These are phyloP conservation scores for Entelurus aequoreus DNA, from an alignment of 2,113 vertebrate genomes.

Conservation along the genomic window DNA sequence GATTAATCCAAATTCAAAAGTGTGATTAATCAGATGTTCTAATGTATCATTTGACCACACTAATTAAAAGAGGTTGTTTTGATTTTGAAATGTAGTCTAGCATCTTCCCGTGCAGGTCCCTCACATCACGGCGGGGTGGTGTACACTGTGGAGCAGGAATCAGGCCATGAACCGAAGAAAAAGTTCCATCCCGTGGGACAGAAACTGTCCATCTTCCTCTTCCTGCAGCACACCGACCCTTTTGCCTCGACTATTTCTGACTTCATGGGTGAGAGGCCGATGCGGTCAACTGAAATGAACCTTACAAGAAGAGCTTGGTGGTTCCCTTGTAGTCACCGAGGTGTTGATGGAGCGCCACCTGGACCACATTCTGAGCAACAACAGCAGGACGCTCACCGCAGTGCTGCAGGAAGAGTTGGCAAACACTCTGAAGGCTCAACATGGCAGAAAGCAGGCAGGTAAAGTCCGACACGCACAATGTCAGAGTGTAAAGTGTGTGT, in stretches of 20 bases:
- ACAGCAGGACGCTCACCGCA: conserved; percentile 50
- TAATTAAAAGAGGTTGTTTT: too few relatives aligned
- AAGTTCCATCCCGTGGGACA: conserved; percentile 52
- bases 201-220: conserved; percentile 73
- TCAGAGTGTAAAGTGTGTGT: neutral
- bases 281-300: neutral
- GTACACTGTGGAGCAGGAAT: conserved; percentile 58
- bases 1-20: too few relatives aligned
- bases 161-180: conserved; percentile 10
- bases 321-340: conserved; percentile 49
- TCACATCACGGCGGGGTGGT: conserved; percentile 53
- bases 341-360: conserved; percentile 64
- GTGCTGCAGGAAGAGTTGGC: conserved; percentile 57
- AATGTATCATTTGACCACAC: too few relatives aligned
- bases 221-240: conserved; percentile 69
- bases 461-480: neutral
- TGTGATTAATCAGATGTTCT: too few relatives aligned
- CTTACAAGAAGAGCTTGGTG: neutral
- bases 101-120: conserved; percentile 53
- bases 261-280: conserved; percentile 55
- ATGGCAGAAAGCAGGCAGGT: conserved; percentile 54
- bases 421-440: conserved; percentile 43
- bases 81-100: too few relatives aligned
- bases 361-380: conserved; percentile 67
- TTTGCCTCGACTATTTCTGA: conserved; percentile 66